Conservation (phyloP, 2,113 vertebrate species). For the Neodon shergylaensis region DNA sequence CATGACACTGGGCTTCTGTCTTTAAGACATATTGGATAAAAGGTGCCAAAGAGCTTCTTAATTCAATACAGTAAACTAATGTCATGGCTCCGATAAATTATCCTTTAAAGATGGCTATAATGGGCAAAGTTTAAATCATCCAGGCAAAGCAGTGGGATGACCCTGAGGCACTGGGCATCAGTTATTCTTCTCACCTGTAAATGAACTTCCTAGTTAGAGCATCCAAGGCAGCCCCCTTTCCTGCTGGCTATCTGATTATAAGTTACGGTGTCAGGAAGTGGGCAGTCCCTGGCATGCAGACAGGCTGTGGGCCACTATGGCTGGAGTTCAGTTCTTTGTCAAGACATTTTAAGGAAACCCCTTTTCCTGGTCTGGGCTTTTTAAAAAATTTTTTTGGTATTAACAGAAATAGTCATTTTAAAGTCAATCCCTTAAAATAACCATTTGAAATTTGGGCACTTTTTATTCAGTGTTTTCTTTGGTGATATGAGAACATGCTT, state of each 20-base stretch:
- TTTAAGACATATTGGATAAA: slow-evolving; percentile 31
- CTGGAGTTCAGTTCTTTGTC: neutral
- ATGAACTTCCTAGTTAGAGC: neutral
- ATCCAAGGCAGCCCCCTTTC: neutral
- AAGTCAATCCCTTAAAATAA: slow-evolving; percentile 31
- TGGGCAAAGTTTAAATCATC: neutral
- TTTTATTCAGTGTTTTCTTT: slow-evolving; percentile 56
- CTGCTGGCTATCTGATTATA: neutral
- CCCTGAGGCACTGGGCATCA: neutral
- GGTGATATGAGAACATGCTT: slow-evolving; percentile 41
- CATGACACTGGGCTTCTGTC: neutral
- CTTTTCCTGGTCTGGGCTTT: neutral
- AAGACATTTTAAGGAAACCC: slow-evolving; percentile 11
- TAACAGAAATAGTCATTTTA: slow-evolving; percentile 43
- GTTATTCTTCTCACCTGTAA: neutral
- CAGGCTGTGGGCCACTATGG: neutral
- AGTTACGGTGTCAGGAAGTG: neutral
- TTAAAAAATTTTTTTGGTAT: neutral
- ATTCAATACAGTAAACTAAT: slow-evolving; percentile 1
- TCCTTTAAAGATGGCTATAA: neutral
- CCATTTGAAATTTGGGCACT: slow-evolving; percentile 36
- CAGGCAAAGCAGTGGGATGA: neutral
- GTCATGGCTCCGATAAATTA: neutral
- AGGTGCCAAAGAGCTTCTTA: neutral
- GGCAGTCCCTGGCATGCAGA: neutral